Base-by-base conservation (phyloP, 2,888 invertebrate genomes). In the Polydrusus tereticollis region DNA sequence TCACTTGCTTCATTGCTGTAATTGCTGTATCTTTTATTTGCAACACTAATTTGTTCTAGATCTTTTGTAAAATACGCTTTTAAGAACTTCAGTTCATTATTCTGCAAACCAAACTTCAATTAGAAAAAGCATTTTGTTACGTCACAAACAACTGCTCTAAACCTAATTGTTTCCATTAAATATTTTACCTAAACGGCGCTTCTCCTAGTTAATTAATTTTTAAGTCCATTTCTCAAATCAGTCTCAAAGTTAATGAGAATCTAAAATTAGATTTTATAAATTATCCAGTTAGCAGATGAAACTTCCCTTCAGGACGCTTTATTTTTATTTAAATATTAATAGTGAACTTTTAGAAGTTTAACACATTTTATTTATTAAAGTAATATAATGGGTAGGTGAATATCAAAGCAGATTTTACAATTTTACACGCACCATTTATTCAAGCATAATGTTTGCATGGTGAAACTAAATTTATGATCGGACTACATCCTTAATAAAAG, bases 181-280 rank as follows among this genome's bases (percentile, higher is more conserved):
- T 29, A 45, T 47, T 62, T 62, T 62, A 29, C 26, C 52, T 55
- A 16, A 62, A 45, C 29, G 55, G 38, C 59, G 55, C 60, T 60
- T 59, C 58, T 60, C 55, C 60, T 43, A 68, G 68, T 59, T 68
- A 68, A 68, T 68, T 68, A 68, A 59, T 67, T 68, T 68, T 60
- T 60, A 38, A 52, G 58, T 60, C 67, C 45, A 29, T 47, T 36
- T 59, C 59, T 20, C 38, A 67, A 67, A 41, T 67, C 43, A 36
- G 41, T 41, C 36, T 60, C 20, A 10, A 38, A 60, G 18, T 60
- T 60, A 16, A 23, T 18, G 60, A 60, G 60, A 60, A 62, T 60
- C 50, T 68, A 50, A 68, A 68, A 52, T 68, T 59, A 41, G 52
- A 47, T 60, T 68, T 52, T 52, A 60, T 59, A 43, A 68, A 68